Conservation (phyloP, 2,113 vertebrate genomes). For the Mustela lutreola region DNA sequence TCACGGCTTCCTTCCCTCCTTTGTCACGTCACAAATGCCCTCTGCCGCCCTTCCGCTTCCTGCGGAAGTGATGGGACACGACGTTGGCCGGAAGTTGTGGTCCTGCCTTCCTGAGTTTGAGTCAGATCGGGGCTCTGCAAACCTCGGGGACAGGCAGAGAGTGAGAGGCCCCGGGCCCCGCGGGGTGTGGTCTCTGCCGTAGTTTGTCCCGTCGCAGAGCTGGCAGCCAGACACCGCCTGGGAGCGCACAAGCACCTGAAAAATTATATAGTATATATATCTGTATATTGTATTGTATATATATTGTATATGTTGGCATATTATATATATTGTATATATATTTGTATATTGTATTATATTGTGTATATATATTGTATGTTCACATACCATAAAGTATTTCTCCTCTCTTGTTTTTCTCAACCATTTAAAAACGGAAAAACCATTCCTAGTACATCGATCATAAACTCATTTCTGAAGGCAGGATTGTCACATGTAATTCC, state of each 20-base stretch:
- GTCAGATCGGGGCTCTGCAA: too few species aligned
- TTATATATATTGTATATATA: too few species aligned
- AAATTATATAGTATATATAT: too few species aligned
- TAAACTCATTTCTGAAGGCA: background rate
- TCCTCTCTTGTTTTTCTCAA: background rate
- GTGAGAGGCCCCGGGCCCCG: rapidly evolving
- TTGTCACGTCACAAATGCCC: too few species aligned
- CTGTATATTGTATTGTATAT: too few species aligned
- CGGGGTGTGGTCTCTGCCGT: rapidly evolving
- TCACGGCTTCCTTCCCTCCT: background rate
- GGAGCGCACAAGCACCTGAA: too few species aligned
- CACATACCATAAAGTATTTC: background rate
- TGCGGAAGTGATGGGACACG: background rate
- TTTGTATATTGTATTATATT: too few species aligned
- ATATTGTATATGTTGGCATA: background rate
- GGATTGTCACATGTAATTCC: background rate
- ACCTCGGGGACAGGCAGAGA: background rate
- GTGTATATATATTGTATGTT: background rate
- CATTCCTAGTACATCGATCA: background rate
- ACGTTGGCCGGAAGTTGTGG: rapidly evolving
- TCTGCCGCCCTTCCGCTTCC: too few species aligned
- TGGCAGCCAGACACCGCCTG: too few species aligned
- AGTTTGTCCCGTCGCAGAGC: too few species aligned
- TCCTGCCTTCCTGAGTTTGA: too few species aligned
- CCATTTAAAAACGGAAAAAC: background rate